These are phyloP conservation scores for Temnothorax unifasciatus DNA, from an alignment of 2,888 invertebrate species.

Conservation along the genomic window DNA sequence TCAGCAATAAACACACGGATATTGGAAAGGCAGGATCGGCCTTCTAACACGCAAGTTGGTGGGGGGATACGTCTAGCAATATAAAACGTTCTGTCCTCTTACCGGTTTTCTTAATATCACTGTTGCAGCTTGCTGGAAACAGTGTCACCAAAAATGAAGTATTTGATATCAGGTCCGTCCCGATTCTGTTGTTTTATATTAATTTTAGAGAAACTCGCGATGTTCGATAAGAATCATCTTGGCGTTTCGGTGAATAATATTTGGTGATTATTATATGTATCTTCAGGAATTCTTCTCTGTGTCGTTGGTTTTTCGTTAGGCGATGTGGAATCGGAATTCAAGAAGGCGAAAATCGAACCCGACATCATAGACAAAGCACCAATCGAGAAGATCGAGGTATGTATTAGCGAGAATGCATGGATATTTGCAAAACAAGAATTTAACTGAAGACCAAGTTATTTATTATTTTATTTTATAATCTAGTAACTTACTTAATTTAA, in stretches of 20 bases:
- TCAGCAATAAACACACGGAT: background rate
- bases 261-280: background rate
- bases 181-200: background rate
- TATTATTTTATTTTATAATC: too few species aligned
- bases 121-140: conserved; percentile 35
- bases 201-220: background rate
- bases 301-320: conserved; percentile 71
- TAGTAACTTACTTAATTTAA: background rate
- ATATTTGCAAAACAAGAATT: background rate
- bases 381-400: conserved; percentile 82
- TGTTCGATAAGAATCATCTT: background rate
- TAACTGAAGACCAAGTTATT: background rate
- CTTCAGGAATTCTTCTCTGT: conserved; percentile 76
- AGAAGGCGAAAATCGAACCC: conserved; percentile 81
- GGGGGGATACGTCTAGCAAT: conserved; percentile 57
- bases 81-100: conserved; percentile 59
- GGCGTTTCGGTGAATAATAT: background rate
- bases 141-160: conserved; percentile 69
- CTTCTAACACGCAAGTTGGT: conserved; percentile 23
- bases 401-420: conserved; percentile 3
- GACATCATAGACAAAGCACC: conserved; percentile 83
- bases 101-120: conserved; percentile 38
- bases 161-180: conserved; percentile 66
- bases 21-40: conserved; percentile 37
- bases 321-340: conserved; percentile 82